Evolutionary conservation across 2,113 vertebrate genomes (phyloP), one percentile per base, ranked within the genome.

Genomic region (Nycticorax nycticorax): DNA sequence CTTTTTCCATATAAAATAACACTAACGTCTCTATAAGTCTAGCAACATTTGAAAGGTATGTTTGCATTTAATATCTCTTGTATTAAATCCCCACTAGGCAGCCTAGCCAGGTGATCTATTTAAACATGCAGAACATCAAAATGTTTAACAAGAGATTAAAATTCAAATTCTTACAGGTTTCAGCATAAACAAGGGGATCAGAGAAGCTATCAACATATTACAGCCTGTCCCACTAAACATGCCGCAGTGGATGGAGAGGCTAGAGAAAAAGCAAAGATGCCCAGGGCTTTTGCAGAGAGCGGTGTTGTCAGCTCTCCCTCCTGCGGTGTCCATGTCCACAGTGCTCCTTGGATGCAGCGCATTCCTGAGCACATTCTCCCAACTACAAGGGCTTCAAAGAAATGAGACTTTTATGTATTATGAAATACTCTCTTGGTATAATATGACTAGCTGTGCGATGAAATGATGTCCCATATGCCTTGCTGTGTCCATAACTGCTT

Each of bases 251-350:
- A 39, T 5, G 19, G 39, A 67, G 20, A 82, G 26, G 28, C 9
- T 83, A 45, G 20, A 68, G 35, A 75, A 67, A 85, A 73, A 74
- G 17, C 24, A 52, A 64, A 91, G n/a, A 67, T 28, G 48, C 3
- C 18, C 12, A 35, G 33, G 55, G 27, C n/a, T 62, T 93, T 33
- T 45, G 37, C 32, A 77, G 0, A 9, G 10, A 75, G 43, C 1
- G 1, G 14, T 8, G n/a, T 6, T 60, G n/a, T 33, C 43, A 88
- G 56, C 11, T 77, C 43, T 63, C 23, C 39, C 33, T 72, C 53
- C 43, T 26, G 13, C 3, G 2, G 23, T 5, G 7, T 13, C n/a
- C 30, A 2, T 1, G 17, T 14, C 27, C 0, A 0, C 53, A 68
- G 52, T 0, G 0, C 39, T 86, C 45, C 33, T 19, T 26, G 24